phyloP scores from a whole-genome alignment of 2,797 vertebrate genomes.

The Hydrocynus forskahlii region DNA sequence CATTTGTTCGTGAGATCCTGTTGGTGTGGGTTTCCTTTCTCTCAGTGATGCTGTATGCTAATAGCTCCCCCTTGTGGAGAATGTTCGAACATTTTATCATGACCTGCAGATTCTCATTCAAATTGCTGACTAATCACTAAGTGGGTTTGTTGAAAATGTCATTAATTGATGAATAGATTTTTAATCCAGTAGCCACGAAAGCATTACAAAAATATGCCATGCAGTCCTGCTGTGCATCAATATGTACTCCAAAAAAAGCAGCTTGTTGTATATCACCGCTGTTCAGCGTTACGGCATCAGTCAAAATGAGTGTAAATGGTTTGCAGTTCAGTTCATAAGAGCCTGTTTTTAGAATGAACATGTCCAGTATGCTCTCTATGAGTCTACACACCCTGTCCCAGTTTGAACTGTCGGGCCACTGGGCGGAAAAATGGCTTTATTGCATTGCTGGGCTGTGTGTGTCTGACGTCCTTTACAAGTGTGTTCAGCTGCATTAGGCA shows the following conservation, averaged over 20 bases:
- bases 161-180: too few species aligned
- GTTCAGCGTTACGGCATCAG: neutral
- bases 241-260: neutral
- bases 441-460: neutral
- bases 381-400: slow-evolving; percentile 6
- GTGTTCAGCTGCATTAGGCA: neutral
- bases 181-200: too few species aligned
- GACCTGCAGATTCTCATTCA: too few species aligned
- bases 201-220: neutral
- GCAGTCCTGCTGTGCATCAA: neutral
- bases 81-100: too few species aligned
- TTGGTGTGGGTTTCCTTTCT: too few species aligned
- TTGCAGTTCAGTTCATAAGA: neutral
- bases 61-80: too few species aligned
- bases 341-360: neutral
- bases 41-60: too few species aligned
- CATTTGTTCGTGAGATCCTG: too few species aligned
- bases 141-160: too few species aligned
- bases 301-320: neutral
- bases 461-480: neutral
- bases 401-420: slow-evolving; percentile 24
- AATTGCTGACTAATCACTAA: too few species aligned
- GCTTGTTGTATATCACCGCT: neutral
- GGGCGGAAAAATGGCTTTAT: neutral
- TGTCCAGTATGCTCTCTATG: neutral